Percentiles rank a stretch among this genome's conserved stretches.
These are phyloP conservation scores for Chloroclystis v-ata DNA, from an alignment of 2,888 invertebrate genomes.

Conservation along the genomic window DNA sequence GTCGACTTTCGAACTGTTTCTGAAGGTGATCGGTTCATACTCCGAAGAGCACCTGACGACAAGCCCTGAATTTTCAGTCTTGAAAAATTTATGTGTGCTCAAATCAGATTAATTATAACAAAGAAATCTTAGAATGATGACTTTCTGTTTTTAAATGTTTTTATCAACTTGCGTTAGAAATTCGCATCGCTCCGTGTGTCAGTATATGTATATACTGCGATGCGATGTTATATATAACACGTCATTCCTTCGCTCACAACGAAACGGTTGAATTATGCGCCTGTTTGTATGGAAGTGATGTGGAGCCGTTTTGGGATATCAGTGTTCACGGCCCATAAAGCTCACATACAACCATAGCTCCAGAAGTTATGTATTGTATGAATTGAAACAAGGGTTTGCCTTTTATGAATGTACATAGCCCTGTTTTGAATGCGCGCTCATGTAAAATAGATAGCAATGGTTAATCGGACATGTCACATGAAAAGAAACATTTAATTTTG, in stretches of 20 bases:
- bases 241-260: slow-evolving; percentile 26
- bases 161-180: background rate
- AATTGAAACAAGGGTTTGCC: slow-evolving; percentile 16
- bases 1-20: too few species aligned
- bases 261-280: slow-evolving; percentile 33
- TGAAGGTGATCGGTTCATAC: too few species aligned
- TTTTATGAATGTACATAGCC: background rate
- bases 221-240: too few species aligned
- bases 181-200: slow-evolving; percentile 2
- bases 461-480: too few species aligned
- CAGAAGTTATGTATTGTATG: slow-evolving; percentile 20
- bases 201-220: background rate
- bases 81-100: too few species aligned
- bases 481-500: too few species aligned
- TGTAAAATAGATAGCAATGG: too few species aligned
- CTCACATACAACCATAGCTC: slow-evolving; percentile 33
- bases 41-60: too few species aligned
- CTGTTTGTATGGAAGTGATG: slow-evolving; percentile 38
- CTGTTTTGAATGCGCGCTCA: background rate
- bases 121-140: too few species aligned
- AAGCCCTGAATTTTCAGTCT: too few species aligned
- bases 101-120: too few species aligned
- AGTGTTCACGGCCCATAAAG: slow-evolving; percentile 55
- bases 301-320: slow-evolving; percentile 47
- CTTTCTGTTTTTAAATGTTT: too few species aligned